Evolutionary conservation across 2,888 invertebrate genomes (phyloP).

Genomic region (Deilephila porcellus): DNA sequence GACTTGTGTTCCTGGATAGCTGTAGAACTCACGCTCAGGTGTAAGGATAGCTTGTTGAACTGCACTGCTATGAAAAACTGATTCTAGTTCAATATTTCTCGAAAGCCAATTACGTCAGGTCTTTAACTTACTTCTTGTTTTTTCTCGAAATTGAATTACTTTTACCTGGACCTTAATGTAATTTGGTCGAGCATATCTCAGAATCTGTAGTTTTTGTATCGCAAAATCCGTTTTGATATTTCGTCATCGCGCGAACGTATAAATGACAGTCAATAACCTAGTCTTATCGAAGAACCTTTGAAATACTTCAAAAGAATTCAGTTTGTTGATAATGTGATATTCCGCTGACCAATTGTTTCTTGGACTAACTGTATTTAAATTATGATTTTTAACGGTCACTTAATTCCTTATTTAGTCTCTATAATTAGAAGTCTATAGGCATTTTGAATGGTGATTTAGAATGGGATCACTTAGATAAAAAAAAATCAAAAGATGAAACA

Average conservation of each 20-base stretch:
- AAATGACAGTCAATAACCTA: constrained; percentile 14
- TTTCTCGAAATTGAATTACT: too few relatives aligned
- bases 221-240: constrained; percentile 6
- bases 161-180: background rate
- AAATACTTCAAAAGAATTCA: background rate
- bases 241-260: background rate
- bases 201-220: background rate
- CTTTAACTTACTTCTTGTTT: background rate
- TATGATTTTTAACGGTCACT: background rate
- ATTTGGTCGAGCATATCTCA: background rate
- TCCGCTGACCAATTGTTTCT: background rate
- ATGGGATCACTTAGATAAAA: background rate
- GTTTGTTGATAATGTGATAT: constrained; percentile 3
- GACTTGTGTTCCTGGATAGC: too few relatives aligned
- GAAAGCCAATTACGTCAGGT: background rate
- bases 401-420: constrained; percentile 1
- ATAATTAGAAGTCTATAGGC: background rate
- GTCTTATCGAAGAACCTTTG: background rate
- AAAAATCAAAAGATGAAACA: too few relatives aligned
- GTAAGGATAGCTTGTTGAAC: too few relatives aligned
- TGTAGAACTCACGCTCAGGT: too few relatives aligned
- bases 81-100: too few relatives aligned
- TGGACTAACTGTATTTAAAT: background rate
- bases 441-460: background rate
- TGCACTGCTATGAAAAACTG: too few relatives aligned